Evolutionary conservation across 2,888 invertebrate genomes (phyloP), one percentile per base, ranked within the genome.

Genomic region (Eubasilissa splendida): DNA sequence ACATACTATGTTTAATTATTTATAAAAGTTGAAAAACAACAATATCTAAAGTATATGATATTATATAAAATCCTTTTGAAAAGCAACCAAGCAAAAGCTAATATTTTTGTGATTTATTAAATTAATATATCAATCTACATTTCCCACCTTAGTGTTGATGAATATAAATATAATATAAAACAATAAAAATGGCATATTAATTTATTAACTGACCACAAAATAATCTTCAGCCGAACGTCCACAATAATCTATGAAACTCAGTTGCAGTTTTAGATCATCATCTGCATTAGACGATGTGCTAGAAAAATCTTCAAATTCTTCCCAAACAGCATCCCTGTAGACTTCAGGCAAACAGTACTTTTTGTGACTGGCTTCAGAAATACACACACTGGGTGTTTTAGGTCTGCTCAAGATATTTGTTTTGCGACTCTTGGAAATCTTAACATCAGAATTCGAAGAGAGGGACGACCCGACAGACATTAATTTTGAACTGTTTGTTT

Each of bases 181-280:
- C 22, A 22, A 22, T 22, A 22, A 22, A 22, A 22, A 22, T 42
- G 42, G 42, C 3, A 2, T 4, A 42, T 42, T 42, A 42, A 42
- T 42, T 42, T 42, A 5, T 42, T 7, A 63, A 63, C n/a, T 66
- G 4, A 70, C 70, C 54, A 8, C 53, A 31, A 70, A 70, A 11
- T 70, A 54, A 54, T 70, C 70, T 31, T 70, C 70, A 11, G 70
- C 53, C 4, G 53, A 22, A 1, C 22, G 70, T 9, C 70, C 70
- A 14, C 70, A 70, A 12, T 70, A 70, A 22, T 70, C 70, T 22
- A 31, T 7, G 31, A 70, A 9, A 31, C 10, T 22, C 4, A 70
- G 70, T 11, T 54, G 70, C 54, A 70, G 14, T n/a, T 70, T 70
- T 22, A 31, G 4, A 54, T 70, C 70, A 4, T 31, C 14, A 11